These are phyloP conservation scores for Sylvietta virens DNA, from an alignment of 2,113 vertebrate genomes.

Conservation along the genomic window DNA sequence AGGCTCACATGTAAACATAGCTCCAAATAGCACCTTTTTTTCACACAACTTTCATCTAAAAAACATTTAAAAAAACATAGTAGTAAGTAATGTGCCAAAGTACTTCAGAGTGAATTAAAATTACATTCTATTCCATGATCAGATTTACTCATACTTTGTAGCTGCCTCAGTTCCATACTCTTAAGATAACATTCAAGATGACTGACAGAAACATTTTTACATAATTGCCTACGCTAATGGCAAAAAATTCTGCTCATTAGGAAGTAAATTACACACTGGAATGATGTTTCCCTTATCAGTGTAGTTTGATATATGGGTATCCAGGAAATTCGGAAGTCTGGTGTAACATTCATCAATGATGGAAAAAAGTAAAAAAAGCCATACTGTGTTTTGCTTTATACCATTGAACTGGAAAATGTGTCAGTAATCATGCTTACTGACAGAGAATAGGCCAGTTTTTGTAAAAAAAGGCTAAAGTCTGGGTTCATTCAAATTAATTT, in stretches of 20 bases:
- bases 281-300: neutral
- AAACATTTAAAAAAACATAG: neutral
- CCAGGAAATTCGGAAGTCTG: neutral
- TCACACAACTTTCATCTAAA: neutral
- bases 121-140: neutral
- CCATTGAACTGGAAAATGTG: neutral
- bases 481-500: neutral
- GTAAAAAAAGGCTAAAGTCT: neutral
- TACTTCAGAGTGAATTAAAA: neutral
- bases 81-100: neutral
- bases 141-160: neutral
- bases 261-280: neutral
- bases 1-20: neutral
- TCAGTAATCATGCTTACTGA: neutral
- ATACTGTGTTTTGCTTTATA: neutral
- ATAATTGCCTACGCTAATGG: neutral
- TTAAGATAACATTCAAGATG: neutral
- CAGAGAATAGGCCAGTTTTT: neutral
- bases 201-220: neutral
- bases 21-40: neutral
- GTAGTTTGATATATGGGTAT: neutral
- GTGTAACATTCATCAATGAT: neutral
- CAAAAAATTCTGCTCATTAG: neutral
- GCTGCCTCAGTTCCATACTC: neutral
- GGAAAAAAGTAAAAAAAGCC: neutral